phyloP scores from a whole-genome alignment of 2,888 invertebrate genomes.

The Zygogramma bicolorata region DNA sequence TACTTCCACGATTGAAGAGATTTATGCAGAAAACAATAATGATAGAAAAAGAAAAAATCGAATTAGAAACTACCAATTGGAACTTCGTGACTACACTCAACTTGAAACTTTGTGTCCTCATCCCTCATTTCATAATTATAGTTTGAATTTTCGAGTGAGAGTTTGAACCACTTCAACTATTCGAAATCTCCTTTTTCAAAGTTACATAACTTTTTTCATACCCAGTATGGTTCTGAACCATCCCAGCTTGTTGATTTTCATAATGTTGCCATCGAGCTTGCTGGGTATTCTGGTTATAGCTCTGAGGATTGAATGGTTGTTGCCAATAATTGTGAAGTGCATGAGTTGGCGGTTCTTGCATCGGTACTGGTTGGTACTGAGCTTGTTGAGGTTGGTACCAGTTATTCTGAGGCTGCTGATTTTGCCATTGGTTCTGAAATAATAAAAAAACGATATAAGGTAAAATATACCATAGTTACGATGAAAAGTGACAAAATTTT shows the following conservation, averaged over 20 bases:
- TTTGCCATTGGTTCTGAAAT: constrained; percentile 63
- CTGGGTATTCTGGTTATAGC: constrained; percentile 39
- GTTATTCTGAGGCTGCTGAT: constrained; percentile 59
- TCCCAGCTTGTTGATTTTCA: constrained; percentile 30
- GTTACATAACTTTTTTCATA: constrained; percentile 9
- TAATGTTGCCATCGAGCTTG: constrained; percentile 49
- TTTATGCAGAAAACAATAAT: too few species aligned
- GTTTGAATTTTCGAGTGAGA: too few species aligned
- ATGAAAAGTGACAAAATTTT: too few species aligned
- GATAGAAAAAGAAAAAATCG: too few species aligned
- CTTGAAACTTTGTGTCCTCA: too few species aligned
- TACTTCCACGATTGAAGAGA: too few species aligned
- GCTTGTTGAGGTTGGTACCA: constrained; percentile 64
- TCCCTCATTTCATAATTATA: too few species aligned
- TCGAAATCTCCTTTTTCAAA: background rate
- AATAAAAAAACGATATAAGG: too few species aligned
- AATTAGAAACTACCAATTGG: too few species aligned
- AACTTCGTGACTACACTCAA: too few species aligned
- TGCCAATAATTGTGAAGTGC: constrained; percentile 54
- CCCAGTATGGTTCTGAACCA: constrained; percentile 35
- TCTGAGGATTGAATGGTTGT: constrained; percentile 35
- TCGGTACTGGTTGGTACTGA: constrained; percentile 55
- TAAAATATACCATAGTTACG: too few species aligned
- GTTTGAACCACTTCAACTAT: too few species aligned
- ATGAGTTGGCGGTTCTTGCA: constrained; percentile 50